These are phyloP conservation scores for Muscidifurax raptorellus DNA, from an alignment of 1,140 invertebrate genomes.

Conservation along the genomic window DNA sequence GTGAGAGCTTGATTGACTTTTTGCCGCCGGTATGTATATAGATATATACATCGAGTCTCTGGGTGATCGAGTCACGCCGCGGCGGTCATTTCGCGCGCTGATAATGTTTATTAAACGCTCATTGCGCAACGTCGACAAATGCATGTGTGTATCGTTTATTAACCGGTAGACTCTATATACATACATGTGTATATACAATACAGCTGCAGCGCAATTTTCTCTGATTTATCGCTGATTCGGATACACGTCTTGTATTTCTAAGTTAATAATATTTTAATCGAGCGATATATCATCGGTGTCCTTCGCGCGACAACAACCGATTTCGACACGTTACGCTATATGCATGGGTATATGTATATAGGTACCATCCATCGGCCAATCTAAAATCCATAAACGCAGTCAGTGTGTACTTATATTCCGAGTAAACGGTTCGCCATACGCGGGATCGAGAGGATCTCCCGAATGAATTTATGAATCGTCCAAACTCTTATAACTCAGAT, in stretches of 20 bases:
- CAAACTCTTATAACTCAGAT: background rate
- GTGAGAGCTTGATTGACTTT: background rate
- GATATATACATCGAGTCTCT: no score
- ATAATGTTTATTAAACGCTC: background rate
- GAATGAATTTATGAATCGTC: background rate
- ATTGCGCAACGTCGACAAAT: no score
- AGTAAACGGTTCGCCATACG: background rate
- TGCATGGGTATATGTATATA: background rate
- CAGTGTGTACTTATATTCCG: background rate
- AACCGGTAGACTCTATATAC: background rate
- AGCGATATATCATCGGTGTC: background rate
- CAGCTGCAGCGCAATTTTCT: background rate
- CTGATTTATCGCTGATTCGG: background rate
- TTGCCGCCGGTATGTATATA: background rate
- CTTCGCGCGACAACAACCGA: background rate
- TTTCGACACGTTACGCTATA: background rate
- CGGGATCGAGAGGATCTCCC: background rate
- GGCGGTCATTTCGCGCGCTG: no score
- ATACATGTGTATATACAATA: background rate
- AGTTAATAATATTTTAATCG: conserved; percentile 2
- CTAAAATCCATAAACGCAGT: background rate
- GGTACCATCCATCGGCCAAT: background rate
- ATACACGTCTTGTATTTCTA: background rate
- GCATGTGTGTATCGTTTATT: background rate
- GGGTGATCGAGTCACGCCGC: no score